Evolutionary conservation across 2,888 invertebrate species (phyloP).

Genomic region (Lasioglossum lativentre): DNA sequence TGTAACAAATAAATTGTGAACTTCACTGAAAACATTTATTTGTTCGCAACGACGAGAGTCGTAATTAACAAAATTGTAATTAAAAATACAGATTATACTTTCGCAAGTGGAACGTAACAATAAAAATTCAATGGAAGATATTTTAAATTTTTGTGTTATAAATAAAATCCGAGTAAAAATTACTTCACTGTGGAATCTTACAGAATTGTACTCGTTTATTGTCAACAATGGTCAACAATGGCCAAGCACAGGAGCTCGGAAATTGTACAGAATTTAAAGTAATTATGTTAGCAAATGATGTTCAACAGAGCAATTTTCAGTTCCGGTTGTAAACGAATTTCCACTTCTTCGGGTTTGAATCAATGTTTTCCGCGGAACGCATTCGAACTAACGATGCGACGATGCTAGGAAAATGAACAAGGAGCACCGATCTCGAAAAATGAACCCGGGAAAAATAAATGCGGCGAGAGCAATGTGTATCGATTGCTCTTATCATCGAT

Average conservation of each 20-base stretch:
- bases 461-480: constrained; percentile 18
- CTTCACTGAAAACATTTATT: neutral
- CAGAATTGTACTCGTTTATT: neutral
- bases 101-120: too few species aligned
- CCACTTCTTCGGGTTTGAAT: neutral
- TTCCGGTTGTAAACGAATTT: neutral
- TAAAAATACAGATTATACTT: neutral
- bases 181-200: neutral
- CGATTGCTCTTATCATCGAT: constrained; percentile 35
- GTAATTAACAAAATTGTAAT: neutral
- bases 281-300: neutral
- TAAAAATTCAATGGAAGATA: neutral
- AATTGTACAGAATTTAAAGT: neutral
- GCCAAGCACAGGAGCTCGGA: neutral
- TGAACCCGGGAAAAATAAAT: constrained; percentile 25
- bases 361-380: neutral
- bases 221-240: neutral
- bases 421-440: neutral
- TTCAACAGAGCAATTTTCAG: neutral
- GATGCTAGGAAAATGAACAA: neutral
- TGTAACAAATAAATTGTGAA: neutral
- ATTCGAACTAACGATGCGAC: neutral
- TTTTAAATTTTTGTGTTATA: neutral
- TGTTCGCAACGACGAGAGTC: neutral
- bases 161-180: neutral